Evolutionary conservation across 2,113 vertebrate genomes (phyloP).

Genomic region (Periophthalmus modestus): DNA sequence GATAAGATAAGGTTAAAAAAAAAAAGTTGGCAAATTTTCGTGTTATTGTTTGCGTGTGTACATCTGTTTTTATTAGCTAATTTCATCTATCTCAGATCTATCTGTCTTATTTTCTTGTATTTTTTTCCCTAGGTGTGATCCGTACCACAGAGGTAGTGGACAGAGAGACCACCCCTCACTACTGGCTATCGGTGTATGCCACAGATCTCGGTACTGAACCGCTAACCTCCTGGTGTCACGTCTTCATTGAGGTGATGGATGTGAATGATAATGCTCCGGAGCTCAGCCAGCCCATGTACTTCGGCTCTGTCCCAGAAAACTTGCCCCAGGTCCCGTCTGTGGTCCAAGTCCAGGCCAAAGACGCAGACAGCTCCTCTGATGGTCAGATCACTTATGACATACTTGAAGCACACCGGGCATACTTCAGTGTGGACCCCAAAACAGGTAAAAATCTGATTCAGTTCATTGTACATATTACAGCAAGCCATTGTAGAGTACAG

Average conservation of each 20-base stretch:
- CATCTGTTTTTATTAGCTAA: no score
- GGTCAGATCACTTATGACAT: slow-evolving; percentile 89
- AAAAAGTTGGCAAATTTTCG: no score
- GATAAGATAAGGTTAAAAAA: no score
- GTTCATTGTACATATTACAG: no score
- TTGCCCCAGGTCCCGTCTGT: slow-evolving; percentile 78
- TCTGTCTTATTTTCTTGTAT: neutral
- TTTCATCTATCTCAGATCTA: no score
- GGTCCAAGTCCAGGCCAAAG: slow-evolving; percentile 82
- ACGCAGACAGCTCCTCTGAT: slow-evolving; percentile 84
- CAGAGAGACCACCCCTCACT: slow-evolving; percentile 82
- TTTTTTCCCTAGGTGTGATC: slow-evolving; percentile 81
- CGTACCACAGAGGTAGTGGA: slow-evolving; percentile 81
- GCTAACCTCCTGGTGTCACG: slow-evolving; percentile 85
- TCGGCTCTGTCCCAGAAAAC: slow-evolving; percentile 86
- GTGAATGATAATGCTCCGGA: slow-evolving; percentile 93
- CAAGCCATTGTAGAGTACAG: no score
- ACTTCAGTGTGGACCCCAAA: slow-evolving; percentile 81
- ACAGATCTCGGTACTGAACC: slow-evolving; percentile 87
- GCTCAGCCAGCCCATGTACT: slow-evolving; percentile 88
- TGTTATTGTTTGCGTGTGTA: no score
- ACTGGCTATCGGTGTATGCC: slow-evolving; percentile 91
- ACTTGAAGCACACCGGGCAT: slow-evolving; percentile 80
- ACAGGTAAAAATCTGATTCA: slow-evolving; percentile 79
- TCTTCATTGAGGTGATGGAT: slow-evolving; percentile 90